A percentile compares a stretch with the other conserved stretches of the same genome.
These are phyloP conservation scores for Laspeyria flexula DNA, from an alignment of 2,888 invertebrate genomes.

Conservation along the genomic window DNA sequence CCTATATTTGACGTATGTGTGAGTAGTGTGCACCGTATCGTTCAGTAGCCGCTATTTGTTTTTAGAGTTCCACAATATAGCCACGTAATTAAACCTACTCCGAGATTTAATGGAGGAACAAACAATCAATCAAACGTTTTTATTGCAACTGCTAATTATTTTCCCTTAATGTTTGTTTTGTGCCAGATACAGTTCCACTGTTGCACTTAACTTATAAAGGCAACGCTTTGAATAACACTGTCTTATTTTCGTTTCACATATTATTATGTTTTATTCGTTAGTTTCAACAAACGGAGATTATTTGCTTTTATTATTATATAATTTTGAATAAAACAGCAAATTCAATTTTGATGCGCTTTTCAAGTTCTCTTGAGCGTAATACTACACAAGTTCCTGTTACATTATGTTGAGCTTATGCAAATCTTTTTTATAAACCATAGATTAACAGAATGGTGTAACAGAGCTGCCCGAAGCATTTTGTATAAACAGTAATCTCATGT, in stretches of 20 bases:
- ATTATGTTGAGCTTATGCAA: conserved; percentile 5
- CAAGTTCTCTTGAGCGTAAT: neutral
- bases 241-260: too few relatives aligned
- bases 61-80: conserved; percentile 33
- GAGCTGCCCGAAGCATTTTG: conserved; percentile 23
- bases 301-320: too few relatives aligned
- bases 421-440: conserved; percentile 11
- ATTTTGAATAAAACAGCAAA: neutral
- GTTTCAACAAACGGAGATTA: too few relatives aligned
- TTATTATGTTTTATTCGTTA: too few relatives aligned
- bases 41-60: conserved; percentile 37
- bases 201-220: too few relatives aligned
- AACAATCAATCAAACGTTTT: conserved; percentile 1
- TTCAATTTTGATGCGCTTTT: neutral
- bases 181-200: too few relatives aligned
- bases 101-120: conserved; percentile 27
- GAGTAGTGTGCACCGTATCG: conserved; percentile 35
- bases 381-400: neutral
- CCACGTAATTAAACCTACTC: conserved; percentile 35
- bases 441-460: conserved; percentile 24
- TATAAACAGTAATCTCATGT: conserved; percentile 30
- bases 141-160: conserved; percentile 1
- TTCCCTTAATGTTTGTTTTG: neutral
- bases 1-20: conserved; percentile 49
- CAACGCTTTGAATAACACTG: too few relatives aligned